phyloP scores from a whole-genome alignment of 2,113 vertebrate species.

The Forbesichthys papilliferus region DNA sequence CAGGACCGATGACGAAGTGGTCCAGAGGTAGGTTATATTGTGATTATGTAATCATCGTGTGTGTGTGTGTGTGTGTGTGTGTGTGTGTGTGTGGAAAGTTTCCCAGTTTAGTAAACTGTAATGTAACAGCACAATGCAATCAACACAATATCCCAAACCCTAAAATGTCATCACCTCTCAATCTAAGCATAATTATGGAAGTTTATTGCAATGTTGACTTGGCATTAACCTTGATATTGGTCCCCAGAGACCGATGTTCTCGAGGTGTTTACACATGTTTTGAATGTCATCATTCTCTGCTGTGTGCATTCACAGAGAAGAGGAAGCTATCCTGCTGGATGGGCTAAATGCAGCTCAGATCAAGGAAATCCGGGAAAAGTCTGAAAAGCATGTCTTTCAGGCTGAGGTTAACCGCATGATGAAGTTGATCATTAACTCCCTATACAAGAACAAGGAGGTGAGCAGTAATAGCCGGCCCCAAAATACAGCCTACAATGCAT shows the following conservation, averaged over 20 bases:
- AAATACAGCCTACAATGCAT: background rate
- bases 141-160: no score
- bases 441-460: conserved; percentile 99
- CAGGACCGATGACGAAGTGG: conserved; percentile 91
- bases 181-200: no score
- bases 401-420: conserved; percentile 99
- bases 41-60: no score
- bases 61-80: no score
- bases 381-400: conserved; percentile 95
- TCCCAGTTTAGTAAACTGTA: no score
- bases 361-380: conserved; percentile 95
- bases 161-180: no score
- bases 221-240: background rate
- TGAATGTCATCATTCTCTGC: conserved; percentile 1
- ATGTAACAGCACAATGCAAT: no score
- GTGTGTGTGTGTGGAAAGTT: no score
- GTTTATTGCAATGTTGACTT: no score
- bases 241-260: background rate
- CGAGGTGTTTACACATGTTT: background rate
- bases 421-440: conserved; percentile 98
- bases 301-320: conserved; percentile 81
- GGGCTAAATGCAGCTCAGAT: conserved; percentile 96
- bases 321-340: conserved; percentile 95
- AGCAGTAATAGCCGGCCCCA: conserved; percentile 27
- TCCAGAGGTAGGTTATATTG: conserved; percentile 82